phyloP scores from a whole-genome alignment of 1,140 invertebrate species.

The Augochlora pura region DNA sequence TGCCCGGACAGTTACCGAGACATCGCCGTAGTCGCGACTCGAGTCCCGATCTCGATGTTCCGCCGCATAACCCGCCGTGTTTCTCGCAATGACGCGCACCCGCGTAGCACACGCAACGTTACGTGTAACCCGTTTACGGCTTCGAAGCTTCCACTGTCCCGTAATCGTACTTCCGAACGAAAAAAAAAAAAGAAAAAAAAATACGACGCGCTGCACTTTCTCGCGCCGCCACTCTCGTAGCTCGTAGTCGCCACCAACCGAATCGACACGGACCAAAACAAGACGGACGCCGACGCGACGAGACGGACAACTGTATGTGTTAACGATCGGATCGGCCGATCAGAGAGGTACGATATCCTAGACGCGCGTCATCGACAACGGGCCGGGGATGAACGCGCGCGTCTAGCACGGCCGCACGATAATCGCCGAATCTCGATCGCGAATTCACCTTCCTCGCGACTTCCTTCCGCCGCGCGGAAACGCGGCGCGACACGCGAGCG shows the following conservation, averaged over 20 bases:
- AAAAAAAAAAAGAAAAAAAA: neutral
- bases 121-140: constrained; percentile 32
- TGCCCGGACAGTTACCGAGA: no score
- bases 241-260: constrained; percentile 8
- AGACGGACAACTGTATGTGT: no score
- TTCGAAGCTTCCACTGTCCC: constrained; percentile 38
- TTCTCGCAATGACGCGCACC: constrained; percentile 26
- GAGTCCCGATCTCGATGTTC: neutral
- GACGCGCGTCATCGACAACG: no score
- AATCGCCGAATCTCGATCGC: neutral
- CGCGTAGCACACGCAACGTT: constrained; percentile 41
- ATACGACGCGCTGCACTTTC: neutral
- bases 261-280: neutral
- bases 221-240: constrained; percentile 10
- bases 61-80: constrained; percentile 8
- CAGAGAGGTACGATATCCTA: no score
- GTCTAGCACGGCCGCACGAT: no score
- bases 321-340: no score
- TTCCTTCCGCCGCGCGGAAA: neutral
- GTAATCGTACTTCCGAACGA: constrained; percentile 20
- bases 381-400: no score
- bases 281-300: neutral
- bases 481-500: neutral
- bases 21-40: no score
- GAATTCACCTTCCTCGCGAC: neutral